Evolutionary conservation across 2,888 invertebrate species (phyloP), one percentile per base, ranked within the genome.

Genomic region (Crioceris asparagi): DNA sequence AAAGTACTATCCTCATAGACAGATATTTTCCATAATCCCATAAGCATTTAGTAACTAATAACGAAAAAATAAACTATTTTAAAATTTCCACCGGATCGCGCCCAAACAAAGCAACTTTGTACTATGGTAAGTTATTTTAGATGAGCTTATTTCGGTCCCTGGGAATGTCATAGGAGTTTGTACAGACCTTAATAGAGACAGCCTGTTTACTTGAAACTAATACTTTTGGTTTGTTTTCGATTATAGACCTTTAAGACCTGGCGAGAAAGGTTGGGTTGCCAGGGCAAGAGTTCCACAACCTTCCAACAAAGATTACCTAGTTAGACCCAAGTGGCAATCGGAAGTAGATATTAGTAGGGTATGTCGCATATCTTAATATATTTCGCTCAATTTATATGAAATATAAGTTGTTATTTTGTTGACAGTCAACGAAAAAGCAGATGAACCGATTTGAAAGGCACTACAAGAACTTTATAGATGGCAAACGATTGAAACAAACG

Each of bases 241-340:
- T 50, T 54, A 40, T 37, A 82, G 82, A 59, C 70, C 78, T 35
- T 65, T 88, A 41, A 74, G 92, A 39, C 96, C 96, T 0, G 97
- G 97, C 40, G 93, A 94, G 60, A 83, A 85, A 47, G 97, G 96
- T 26, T 97, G 92, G 92, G 80, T 94, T 46, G 80, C 83, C 19
- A 72, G 97, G 57, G 97, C 97, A 10, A 74, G 97, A 40, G 97
- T 98, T 39, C 98, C 98, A 15, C 66, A 77, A 60, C 94, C 94
- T 16, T 92, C 93, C 33, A 91, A 83, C 62, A 96, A 92, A 68
- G 97, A 97, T 66, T 98, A 98, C 65, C 85, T 97, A 35, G 80
- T 86, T 50, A 72, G 98, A 33, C 97, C 98, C 10, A 86, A 85
- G 64, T 91, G 88, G 76, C 83, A 82, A 45, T 76, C 81, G 43